Percentiles rank a stretch among this genome's conserved stretches.
These are phyloP conservation scores for Plagiodera versicolora DNA, from an alignment of 2,888 invertebrate genomes.

Conservation along the genomic window DNA sequence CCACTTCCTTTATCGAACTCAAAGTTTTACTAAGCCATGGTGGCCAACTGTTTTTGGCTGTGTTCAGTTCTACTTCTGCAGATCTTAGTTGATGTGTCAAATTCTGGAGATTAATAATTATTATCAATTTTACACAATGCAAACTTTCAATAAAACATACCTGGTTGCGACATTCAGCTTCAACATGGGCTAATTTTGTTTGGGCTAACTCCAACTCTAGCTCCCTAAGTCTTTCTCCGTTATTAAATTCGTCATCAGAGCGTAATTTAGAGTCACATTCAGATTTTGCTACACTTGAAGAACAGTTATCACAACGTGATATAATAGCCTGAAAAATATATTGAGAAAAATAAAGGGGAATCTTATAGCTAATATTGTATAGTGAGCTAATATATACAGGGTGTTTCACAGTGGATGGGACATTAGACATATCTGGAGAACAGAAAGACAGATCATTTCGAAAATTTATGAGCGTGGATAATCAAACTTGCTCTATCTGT, in stretches of 20 bases:
- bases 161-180: conserved; percentile 95
- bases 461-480: too few species aligned
- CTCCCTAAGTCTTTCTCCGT: conserved; percentile 72
- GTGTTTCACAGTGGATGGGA: too few species aligned
- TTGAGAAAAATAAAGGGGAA: neutral
- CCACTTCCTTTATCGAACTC: conserved; percentile 72
- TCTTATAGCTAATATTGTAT: too few species aligned
- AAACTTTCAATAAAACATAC: conserved; percentile 19
- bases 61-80: conserved; percentile 75
- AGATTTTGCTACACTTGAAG: conserved; percentile 33
- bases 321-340: conserved; percentile 56
- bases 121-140: too few species aligned
- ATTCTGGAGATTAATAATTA: conserved; percentile 60
- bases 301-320: conserved; percentile 60
- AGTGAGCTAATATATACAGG: too few species aligned
- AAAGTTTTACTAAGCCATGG: conserved; percentile 95
- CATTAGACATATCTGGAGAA: too few species aligned
- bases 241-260: conserved; percentile 42
- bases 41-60: conserved; percentile 76
- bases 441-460: too few species aligned
- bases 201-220: conserved; percentile 95
- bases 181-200: conserved; percentile 95
- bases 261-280: conserved; percentile 25
- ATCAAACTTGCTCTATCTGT: too few species aligned
- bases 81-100: conserved; percentile 87